Evolutionary conservation across 2,113 vertebrate species (phyloP), one percentile per base, ranked within the genome.

Genomic region (Tretioscincus oriximinensis): DNA sequence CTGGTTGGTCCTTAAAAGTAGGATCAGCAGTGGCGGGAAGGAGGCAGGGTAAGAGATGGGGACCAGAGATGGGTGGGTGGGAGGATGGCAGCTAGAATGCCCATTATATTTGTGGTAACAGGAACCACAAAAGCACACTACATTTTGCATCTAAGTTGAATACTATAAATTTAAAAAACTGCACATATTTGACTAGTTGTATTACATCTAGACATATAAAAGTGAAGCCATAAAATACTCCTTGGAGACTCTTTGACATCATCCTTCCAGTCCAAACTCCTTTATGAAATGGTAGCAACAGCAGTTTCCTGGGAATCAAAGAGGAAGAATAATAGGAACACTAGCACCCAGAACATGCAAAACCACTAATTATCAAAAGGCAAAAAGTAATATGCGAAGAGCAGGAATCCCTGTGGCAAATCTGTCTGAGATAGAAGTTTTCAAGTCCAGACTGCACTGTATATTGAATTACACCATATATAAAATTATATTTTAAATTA

Each of bases 211-310:
- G 60, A 7, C 7, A 9, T 63, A 74, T 9, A 85, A 60, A 26
- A 58, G 60, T 82, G 45, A 83, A 87, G 84, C 77, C 89, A 77
- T 80, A 28, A 86, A 90, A 83, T 79, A 81, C 71, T 16, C 73
- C 66, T 77, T 54, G 73, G 73, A 85, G 75, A 86, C 70, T 28
- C 88, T 84, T 81, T 73, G 35, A 73, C 1, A 80, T 76, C 80
- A 83, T 81, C 74, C 74, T 78, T 2, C 77, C 71, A 77, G 84
- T 85, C 75, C 82, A 87, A 90, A 88, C 18, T 67, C 21, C 73
- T 51, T 29, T 73, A 66, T 81, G 76, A 54, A 1, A 0, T 51
- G 24, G 82, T 78, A 86, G 83, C 31, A 85, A 87, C 11, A 24
- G 60, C 29, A 80, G 67, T 58, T 8, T 80, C 61, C 61, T 26